Base-by-base conservation (phyloP, 2,113 vertebrate genomes). In the Marmota flaviventris region DNA sequence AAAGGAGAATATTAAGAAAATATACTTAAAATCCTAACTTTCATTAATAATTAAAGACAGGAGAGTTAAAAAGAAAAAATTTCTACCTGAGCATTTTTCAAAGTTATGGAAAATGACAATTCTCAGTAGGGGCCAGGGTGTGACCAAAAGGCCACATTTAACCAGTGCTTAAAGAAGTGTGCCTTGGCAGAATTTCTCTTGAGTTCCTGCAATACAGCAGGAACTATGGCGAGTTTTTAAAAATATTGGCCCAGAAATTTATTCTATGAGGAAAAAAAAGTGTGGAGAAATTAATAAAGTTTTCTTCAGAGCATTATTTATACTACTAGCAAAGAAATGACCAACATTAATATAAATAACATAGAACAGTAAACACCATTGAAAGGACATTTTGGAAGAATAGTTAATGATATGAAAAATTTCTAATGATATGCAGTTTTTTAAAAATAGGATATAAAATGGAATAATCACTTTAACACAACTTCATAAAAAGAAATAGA, bases 41-140 rank as follows among this genome's bases (percentile, higher is more conserved):
- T 89, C 27, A 69, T 61, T 93, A 83, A 32, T 78, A 85, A 96
- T 83, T 73, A 83, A 91, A 82, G 20, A 93, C 53, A 56, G 56
- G 9, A 81, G 95, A 93, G 20, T 63, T 37, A 16, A 89, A 88
- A 76, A 79, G 22, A 39, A 75, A 89, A 89, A 85, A 6, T 12
- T 61, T 77, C 39, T 4, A 85, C 11, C 8, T 45, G 69, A 29
- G 32, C 17, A 56, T 63, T 72, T 93, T 53, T 76, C 45, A 58
- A 82, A 94, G 42, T 85, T 85, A 91, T 5, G 0, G 51, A 65
- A 89, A 85, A 78, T 88, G n/a, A 37, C 24, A 61, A 2, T 69
- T 96, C 9, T 93, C 14, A 9, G 7, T 67, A 39, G n/a, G 37
- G 51, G 72, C 20, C n/a, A 20, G 8, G 61, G 8, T 42, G 29